These are phyloP conservation scores for Oikopleura dioica DNA, from an alignment of 23 tunicate genomes.

Conservation along the genomic window DNA sequence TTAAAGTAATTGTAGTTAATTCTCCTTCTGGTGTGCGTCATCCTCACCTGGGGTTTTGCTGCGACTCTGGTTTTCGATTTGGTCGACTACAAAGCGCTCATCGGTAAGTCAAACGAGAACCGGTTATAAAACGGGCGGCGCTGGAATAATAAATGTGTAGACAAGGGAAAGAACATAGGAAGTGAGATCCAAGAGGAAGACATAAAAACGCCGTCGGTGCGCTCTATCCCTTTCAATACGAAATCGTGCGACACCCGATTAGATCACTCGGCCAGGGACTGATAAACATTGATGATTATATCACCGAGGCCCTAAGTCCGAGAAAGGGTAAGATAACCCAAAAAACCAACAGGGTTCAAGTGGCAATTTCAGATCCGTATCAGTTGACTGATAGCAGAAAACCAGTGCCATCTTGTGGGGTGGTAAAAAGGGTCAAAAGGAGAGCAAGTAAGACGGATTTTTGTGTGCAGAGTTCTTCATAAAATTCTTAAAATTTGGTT, in stretches of 20 bases:
- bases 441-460: too few relatives aligned
- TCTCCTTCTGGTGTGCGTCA: conserved; percentile 26
- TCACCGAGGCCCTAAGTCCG: conserved; percentile 18
- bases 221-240: conserved; percentile 37
- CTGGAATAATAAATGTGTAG: background rate
- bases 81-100: conserved; percentile 31
- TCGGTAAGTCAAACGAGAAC: conserved; percentile 35
- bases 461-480: too few relatives aligned
- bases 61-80: conserved; percentile 54
- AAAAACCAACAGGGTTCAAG: background rate
- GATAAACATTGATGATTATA: conserved; percentile 25
- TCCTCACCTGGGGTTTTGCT: conserved; percentile 43
- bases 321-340: conserved; percentile 8
- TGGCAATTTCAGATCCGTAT: background rate
- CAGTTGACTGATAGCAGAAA: background rate
- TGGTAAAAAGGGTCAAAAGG: too few relatives aligned
- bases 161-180: background rate
- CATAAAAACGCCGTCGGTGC: background rate
- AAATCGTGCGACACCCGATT: conserved; percentile 24
- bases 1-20: conserved; percentile 14
- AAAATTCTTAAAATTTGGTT: too few relatives aligned
- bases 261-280: conserved; percentile 23
- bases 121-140: too few relatives aligned
- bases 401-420: too few relatives aligned
- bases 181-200: background rate